phyloP scores from a whole-genome alignment of 2,888 invertebrate species.

The Ypsolopha scabrella region DNA sequence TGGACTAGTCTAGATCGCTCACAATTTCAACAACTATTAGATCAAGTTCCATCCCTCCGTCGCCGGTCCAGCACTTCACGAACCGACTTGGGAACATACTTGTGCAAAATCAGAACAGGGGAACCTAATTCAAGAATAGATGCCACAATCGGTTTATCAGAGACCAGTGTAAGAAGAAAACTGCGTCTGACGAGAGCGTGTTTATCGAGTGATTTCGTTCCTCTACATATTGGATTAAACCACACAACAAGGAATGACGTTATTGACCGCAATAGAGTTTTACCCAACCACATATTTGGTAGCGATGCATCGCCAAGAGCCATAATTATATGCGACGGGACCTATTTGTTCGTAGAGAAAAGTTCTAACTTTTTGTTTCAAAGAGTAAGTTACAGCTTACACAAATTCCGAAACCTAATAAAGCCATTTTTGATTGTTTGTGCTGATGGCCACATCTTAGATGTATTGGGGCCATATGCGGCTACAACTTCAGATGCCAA shows the following conservation, averaged over 20 bases:
- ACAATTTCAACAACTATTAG: constrained; percentile 1
- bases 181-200: no score
- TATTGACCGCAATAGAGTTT: no score
- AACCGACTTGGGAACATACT: constrained; percentile 1
- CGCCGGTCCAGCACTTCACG: neutral
- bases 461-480: constrained; percentile 7
- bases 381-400: constrained; percentile 4
- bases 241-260: no score
- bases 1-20: constrained; percentile 2
- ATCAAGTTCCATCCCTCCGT: constrained; percentile 1
- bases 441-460: constrained; percentile 7
- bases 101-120: constrained; percentile 2
- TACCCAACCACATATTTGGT: no score
- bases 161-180: no score
- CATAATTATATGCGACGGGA: constrained; percentile 6
- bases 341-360: constrained; percentile 6
- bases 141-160: no score
- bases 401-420: constrained; percentile 7
- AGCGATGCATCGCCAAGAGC: no score
- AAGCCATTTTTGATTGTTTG: constrained; percentile 9
- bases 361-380: constrained; percentile 2
- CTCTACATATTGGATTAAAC: no score
- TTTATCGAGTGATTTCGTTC: no score
- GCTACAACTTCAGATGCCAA: constrained; percentile 7
- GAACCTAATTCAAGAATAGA: no score